Evolutionary conservation across 2,888 invertebrate species (phyloP).

Genomic region (Drosophila stalkeri): DNA sequence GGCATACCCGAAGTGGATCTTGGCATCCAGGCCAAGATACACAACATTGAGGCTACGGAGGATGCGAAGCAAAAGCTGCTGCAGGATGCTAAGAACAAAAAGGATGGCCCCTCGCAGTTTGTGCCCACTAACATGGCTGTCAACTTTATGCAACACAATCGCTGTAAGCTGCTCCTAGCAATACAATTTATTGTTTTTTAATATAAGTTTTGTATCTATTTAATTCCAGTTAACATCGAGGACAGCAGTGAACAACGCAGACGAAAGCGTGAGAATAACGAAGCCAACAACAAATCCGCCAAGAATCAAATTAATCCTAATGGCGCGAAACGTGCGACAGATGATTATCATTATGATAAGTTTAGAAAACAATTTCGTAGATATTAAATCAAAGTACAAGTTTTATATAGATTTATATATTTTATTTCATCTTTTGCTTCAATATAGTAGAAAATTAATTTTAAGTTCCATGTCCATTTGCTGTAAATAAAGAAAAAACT

Average conservation of each 20-base stretch:
- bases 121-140: slow-evolving; percentile 99
- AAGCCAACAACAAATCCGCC: slow-evolving; percentile 85
- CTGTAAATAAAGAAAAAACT: slow-evolving; percentile 1
- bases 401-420: not conserved
- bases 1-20: slow-evolving; percentile 99
- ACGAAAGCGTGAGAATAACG: slow-evolving; percentile 81
- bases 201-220: too few relatives aligned
- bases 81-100: slow-evolving; percentile 95
- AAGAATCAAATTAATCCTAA: slow-evolving; percentile 86
- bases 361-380: slow-evolving; percentile 98
- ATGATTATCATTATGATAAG: slow-evolving; percentile 98
- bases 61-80: slow-evolving; percentile 97
- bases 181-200: too few relatives aligned
- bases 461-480: not conserved
- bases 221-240: slow-evolving; percentile 92
- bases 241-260: slow-evolving; percentile 86
- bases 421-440: not conserved
- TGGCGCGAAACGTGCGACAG: slow-evolving; percentile 95
- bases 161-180: slow-evolving; percentile 88
- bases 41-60: slow-evolving; percentile 99
- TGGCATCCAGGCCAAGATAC: slow-evolving; percentile 99
- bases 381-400: slow-evolving; percentile 86
- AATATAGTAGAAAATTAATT: not conserved
- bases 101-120: slow-evolving; percentile 96
- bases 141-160: slow-evolving; percentile 98